A percentile compares a stretch with the other conserved stretches of the same genome.
These are phyloP conservation scores for Caenorhabditis parvicauda DNA, from an alignment of 2,888 invertebrate species.

Conservation along the genomic window DNA sequence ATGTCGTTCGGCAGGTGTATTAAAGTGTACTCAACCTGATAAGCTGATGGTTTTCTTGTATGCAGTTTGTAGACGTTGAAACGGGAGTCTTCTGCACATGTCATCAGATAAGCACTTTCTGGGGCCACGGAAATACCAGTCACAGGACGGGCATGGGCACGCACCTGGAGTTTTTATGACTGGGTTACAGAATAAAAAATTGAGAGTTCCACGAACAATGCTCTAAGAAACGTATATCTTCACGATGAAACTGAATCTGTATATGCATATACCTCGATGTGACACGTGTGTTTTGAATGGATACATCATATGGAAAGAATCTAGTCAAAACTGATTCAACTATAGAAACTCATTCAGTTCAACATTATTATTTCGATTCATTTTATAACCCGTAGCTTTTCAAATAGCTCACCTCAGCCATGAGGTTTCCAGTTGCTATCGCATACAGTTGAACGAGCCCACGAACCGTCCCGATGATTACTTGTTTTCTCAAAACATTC, in stretches of 20 bases:
- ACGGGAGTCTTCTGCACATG: slow-evolving; percentile 49
- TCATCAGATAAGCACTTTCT: slow-evolving; percentile 59
- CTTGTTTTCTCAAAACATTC: slow-evolving; percentile 57
- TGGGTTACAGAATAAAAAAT: background rate
- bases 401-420: slow-evolving; percentile 46
- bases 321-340: background rate
- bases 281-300: no score
- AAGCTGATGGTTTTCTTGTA: slow-evolving; percentile 58
- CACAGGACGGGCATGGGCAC: slow-evolving; percentile 49
- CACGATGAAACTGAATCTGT: no score
- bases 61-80: slow-evolving; percentile 59
- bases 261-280: no score
- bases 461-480: slow-evolving; percentile 43
- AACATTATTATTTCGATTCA: no score
- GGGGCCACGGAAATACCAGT: slow-evolving; percentile 58
- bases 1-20: background rate
- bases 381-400: background rate
- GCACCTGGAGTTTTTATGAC: slow-evolving; percentile 8
- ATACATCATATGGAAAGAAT: background rate
- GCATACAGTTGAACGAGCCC: slow-evolving; percentile 42
- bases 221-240: no score
- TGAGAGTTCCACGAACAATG: no score
- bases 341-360: no score
- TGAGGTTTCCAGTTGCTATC: slow-evolving; percentile 34
- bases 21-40: slow-evolving; percentile 35